Conservation (phyloP, 2,888 invertebrate species). For the Odontomyia ornata region DNA sequence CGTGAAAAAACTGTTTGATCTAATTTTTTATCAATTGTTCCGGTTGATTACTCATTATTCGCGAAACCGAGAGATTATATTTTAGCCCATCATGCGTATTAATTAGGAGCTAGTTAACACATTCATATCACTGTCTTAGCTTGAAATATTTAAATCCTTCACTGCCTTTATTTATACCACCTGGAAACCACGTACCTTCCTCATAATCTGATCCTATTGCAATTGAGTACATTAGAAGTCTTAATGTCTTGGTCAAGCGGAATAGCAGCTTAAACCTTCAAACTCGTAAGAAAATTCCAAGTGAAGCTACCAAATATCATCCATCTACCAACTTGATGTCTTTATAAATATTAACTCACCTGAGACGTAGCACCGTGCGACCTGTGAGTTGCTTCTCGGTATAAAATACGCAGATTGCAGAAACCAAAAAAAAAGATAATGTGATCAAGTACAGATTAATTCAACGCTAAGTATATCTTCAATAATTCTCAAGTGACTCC, state of each 20-base stretch:
- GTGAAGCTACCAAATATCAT: slow-evolving; percentile 44
- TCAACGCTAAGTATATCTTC: not conserved
- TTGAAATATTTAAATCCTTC: no score
- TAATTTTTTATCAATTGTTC: no score
- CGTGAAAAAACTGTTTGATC: no score
- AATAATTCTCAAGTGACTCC: slow-evolving; percentile 11
- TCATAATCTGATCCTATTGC: no score
- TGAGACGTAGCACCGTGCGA: slow-evolving; percentile 10
- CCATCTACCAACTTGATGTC: slow-evolving; percentile 45
- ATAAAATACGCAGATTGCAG: slow-evolving; percentile 25
- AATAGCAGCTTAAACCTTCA: not conserved
- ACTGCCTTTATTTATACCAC: no score
- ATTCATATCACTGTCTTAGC: no score
- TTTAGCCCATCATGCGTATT: no score
- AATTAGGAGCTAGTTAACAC: no score
- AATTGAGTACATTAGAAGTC: no score
- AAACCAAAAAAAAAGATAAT: not conserved
- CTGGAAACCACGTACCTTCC: no score
- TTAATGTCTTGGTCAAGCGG: not conserved
- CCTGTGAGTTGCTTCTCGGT: slow-evolving; percentile 13
- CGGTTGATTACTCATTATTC: no score
- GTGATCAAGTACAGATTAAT: slow-evolving; percentile 33
- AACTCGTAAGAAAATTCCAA: not conserved
- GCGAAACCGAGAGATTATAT: no score
- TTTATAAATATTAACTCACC: slow-evolving; percentile 42